Evolutionary conservation across 2,113 vertebrate genomes (phyloP).

Genomic region (Aplodontia rufa): DNA sequence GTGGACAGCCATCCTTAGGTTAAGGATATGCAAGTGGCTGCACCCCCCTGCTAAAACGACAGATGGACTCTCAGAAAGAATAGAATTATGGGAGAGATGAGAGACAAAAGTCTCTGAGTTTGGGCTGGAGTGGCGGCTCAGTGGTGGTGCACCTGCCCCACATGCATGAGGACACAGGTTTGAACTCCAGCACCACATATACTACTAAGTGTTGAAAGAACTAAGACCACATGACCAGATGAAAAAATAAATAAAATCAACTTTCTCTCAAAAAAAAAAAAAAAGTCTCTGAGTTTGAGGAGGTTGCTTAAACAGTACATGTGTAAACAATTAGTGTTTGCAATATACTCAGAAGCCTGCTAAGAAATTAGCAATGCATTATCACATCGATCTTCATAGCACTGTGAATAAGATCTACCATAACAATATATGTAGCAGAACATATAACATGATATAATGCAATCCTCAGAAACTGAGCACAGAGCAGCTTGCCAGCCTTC

Average conservation of each 20-base stretch:
- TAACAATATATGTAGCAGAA: background rate
- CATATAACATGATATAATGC: background rate
- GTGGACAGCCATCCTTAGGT: too few relatives aligned
- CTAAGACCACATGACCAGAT: too few relatives aligned
- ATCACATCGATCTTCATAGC: constrained; percentile 13
- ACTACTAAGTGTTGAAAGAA: too few relatives aligned
- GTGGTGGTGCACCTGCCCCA: too few relatives aligned
- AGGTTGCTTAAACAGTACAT: background rate
- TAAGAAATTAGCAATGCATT: background rate
- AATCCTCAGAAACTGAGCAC: constrained; percentile 10
- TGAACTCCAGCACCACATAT: too few relatives aligned
- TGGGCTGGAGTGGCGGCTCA: too few relatives aligned
- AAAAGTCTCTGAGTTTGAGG: background rate
- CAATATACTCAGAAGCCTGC: background rate
- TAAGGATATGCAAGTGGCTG: too few relatives aligned
- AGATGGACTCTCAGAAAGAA: background rate
- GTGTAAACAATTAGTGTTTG: background rate
- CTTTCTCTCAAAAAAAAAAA: too few relatives aligned
- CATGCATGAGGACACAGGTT: too few relatives aligned
- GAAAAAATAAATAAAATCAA: too few relatives aligned
- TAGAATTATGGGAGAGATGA: background rate
- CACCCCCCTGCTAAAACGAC: too few relatives aligned
- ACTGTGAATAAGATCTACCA: background rate
- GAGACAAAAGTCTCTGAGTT: background rate
- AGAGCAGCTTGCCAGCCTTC: constrained; percentile 27